Conservation (phyloP, 2,888 invertebrate species). For the Ophion costatus region DNA sequence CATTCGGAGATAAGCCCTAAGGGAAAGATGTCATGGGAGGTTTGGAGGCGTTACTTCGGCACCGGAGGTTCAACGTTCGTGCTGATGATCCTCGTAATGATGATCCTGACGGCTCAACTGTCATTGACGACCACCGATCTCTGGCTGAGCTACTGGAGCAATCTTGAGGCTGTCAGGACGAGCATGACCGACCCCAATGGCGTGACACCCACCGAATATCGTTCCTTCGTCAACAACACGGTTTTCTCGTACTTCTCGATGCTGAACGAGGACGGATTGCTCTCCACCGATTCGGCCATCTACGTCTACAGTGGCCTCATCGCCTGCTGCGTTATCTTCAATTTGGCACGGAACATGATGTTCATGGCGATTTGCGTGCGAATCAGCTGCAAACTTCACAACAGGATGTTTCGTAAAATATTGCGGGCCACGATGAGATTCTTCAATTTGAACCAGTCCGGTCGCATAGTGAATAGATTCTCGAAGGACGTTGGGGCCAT, state of each 20-base stretch:
- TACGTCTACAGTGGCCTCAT: constrained; percentile 81
- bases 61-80: constrained; percentile 85
- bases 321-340: constrained; percentile 77
- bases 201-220: constrained; percentile 1
- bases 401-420: constrained; percentile 92
- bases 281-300: constrained; percentile 74
- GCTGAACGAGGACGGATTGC: constrained; percentile 71
- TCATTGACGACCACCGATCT: constrained; percentile 89
- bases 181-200: not conserved
- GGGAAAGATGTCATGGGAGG: constrained; percentile 81
- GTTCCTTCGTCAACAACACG: constrained; percentile 59
- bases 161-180: constrained; percentile 70
- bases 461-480: constrained; percentile 90
- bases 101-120: constrained; percentile 86
- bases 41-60: constrained; percentile 83
- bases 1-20: constrained; percentile 81
- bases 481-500: constrained; percentile 89
- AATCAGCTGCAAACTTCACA: constrained; percentile 91
- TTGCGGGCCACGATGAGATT: constrained; percentile 92
- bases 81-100: constrained; percentile 84
- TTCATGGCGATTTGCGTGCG: constrained; percentile 92
- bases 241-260: constrained; percentile 64
- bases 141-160: constrained; percentile 89
- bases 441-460: constrained; percentile 94
- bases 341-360: constrained; percentile 86